Evolutionary conservation across 2,797 vertebrate species (phyloP).

Genomic region (Semotilus atromaculatus): DNA sequence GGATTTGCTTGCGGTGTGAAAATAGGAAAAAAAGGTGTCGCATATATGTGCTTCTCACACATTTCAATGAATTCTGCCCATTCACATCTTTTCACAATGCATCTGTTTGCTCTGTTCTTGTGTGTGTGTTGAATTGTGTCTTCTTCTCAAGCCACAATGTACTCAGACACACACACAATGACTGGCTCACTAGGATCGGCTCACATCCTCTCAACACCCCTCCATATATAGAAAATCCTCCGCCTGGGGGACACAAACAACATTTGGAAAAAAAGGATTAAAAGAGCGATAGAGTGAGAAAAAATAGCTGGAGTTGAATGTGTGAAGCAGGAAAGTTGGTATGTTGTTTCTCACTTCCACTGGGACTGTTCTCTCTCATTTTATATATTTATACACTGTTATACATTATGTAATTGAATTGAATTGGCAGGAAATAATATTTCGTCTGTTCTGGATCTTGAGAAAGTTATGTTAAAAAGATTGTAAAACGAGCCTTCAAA

Average conservation of each 20-base stretch:
- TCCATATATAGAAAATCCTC: conserved; percentile 63
- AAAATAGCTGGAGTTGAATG: conserved; percentile 30
- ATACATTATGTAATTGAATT: neutral
- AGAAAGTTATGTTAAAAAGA: neutral
- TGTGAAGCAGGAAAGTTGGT: conserved; percentile 34
- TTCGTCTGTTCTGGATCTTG: neutral
- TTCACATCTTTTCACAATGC: conserved; percentile 33
- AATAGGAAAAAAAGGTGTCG: neutral
- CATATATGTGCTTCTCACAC: conserved; percentile 19
- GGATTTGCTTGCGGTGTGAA: conserved; percentile 14
- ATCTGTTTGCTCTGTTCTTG: conserved; percentile 11
- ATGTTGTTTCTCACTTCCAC: conserved; percentile 29
- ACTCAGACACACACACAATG: conserved; percentile 25
- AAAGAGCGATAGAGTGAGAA: neutral
- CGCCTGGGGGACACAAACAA: conserved; percentile 70
- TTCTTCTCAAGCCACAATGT: conserved; percentile 14
- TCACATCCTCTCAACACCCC: conserved; percentile 74
- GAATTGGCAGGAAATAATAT: neutral
- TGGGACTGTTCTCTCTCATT: conserved; percentile 19
- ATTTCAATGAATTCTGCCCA: neutral
- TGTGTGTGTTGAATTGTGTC: neutral
- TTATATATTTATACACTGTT: neutral
- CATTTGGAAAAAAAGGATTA: conserved; percentile 68
- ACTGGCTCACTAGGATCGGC: conserved; percentile 68
- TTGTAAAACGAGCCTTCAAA: neutral